Evolutionary conservation across 2,888 invertebrate species (phyloP).

Genomic region (Congeria kusceri): DNA sequence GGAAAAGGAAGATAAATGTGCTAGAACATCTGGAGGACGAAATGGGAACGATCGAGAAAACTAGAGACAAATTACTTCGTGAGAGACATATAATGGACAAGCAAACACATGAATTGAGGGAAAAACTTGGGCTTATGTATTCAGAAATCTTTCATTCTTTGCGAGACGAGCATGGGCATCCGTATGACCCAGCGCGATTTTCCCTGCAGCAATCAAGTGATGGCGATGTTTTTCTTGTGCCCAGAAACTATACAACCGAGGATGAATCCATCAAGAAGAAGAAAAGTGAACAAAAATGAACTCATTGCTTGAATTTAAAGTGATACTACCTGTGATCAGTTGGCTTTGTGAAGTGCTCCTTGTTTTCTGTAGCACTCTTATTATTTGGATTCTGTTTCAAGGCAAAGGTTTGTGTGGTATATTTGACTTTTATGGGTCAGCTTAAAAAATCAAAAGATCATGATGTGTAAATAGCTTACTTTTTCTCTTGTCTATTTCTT

Average conservation of each 20-base stretch:
- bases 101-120: constrained; percentile 93
- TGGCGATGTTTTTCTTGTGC: constrained; percentile 95
- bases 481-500: no score
- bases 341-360: neutral
- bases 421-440: no score
- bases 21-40: constrained; percentile 96
- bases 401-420: no score
- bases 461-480: no score
- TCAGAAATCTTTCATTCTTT: constrained; percentile 96
- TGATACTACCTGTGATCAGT: constrained; percentile 34
- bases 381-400: no score
- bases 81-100: constrained; percentile 91
- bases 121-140: constrained; percentile 94
- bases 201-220: constrained; percentile 96
- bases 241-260: constrained; percentile 87
- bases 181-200: constrained; percentile 93
- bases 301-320: constrained; percentile 11
- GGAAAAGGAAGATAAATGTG: constrained; percentile 94
- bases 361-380: no score
- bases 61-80: constrained; percentile 91
- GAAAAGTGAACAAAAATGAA: constrained; percentile 67
- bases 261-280: constrained; percentile 69
- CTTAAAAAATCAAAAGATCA: no score
- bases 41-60: constrained; percentile 93
- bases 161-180: constrained; percentile 94